Conservation (phyloP, 2,797 vertebrate genomes). For the Nasua narica region DNA sequence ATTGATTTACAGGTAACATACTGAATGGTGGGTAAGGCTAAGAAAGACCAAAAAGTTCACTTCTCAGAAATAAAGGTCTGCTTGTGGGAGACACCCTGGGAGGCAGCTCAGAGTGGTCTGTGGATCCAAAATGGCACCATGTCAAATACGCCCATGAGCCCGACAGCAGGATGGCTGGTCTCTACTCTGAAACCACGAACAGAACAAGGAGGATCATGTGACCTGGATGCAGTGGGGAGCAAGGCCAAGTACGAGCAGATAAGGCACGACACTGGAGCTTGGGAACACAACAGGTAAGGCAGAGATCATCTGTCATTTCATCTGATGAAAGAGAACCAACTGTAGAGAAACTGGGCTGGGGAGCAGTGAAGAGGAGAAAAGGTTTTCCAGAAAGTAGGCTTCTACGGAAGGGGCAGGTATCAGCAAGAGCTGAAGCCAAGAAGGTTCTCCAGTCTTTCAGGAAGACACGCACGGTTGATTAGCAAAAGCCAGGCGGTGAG, state of each 20-base stretch:
- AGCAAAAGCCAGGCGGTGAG: background rate
- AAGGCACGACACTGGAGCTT: background rate
- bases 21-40: background rate
- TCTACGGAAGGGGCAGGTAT: background rate
- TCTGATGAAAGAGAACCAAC: background rate
- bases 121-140: background rate
- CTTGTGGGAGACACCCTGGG: background rate
- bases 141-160: background rate
- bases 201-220: background rate
- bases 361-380: background rate
- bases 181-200: background rate
- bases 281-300: background rate
- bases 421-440: background rate
- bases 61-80: background rate
- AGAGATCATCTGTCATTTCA: background rate
- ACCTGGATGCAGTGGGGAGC: fast-evolving
- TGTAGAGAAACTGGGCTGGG: background rate
- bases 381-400: background rate
- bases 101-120: background rate
- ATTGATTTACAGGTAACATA: background rate
- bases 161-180: background rate
- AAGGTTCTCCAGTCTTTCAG: background rate
- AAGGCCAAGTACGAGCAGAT: background rate
- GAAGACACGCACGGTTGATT: background rate
- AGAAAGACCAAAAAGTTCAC: background rate